These are phyloP conservation scores for Ctenodactylus gundi DNA, from an alignment of 2,113 vertebrate genomes.

Conservation along the genomic window DNA sequence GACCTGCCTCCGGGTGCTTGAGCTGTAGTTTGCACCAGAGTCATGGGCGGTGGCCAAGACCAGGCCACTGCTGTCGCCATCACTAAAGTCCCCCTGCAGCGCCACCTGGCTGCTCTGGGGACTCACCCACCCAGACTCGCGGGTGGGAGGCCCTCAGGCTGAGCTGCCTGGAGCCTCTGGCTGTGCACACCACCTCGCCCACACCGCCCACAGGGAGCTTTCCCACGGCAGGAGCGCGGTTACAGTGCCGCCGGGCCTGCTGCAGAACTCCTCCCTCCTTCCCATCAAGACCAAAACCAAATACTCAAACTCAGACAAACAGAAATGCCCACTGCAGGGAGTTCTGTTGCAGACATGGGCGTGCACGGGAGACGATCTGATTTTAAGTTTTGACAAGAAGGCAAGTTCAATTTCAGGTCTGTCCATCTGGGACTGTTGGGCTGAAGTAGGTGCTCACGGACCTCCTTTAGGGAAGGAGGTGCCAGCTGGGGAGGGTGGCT, in stretches of 20 bases:
- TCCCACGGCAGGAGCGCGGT: not conserved
- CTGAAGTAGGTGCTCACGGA: not conserved
- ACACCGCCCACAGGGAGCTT: not conserved
- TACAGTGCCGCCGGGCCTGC: not conserved
- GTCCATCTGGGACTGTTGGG: not conserved
- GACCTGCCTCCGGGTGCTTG: not conserved
- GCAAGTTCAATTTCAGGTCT: not conserved
- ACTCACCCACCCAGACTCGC: too few relatives aligned
- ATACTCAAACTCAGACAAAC: not conserved
- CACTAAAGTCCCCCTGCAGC: not conserved
- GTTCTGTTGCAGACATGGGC: not conserved
- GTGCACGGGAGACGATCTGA: not conserved
- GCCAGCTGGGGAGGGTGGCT: not conserved
- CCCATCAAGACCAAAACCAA: not conserved
- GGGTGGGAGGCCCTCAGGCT: too few relatives aligned
- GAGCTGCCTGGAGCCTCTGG: not conserved
- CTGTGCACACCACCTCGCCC: not conserved
- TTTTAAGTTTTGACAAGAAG: conserved; percentile 6
- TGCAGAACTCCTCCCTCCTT: too few relatives aligned
- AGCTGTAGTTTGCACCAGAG: not conserved
- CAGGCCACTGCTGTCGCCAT: not conserved
- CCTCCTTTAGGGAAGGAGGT: not conserved
- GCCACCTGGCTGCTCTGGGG: too few relatives aligned
- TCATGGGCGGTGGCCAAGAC: not conserved
- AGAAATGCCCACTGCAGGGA: not conserved